Evolutionary conservation across 2,888 invertebrate genomes (phyloP).

Genomic region (Steromphala cineraria): DNA sequence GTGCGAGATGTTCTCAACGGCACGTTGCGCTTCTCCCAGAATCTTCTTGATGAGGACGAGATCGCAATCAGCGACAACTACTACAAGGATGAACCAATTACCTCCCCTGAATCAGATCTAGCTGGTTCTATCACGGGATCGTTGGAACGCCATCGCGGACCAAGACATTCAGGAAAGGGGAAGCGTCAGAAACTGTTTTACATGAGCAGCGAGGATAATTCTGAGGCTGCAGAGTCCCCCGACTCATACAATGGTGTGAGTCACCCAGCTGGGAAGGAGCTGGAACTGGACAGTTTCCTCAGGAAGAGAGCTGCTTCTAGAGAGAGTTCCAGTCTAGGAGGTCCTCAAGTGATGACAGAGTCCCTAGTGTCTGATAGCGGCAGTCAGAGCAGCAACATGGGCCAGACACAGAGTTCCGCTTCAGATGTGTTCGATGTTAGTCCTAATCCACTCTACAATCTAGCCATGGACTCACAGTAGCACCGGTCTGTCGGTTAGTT

Average conservation of each 20-base stretch:
- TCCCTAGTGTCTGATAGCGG: background rate
- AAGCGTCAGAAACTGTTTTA: constrained; percentile 55
- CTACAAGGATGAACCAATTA: constrained; percentile 52
- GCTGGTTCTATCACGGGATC: background rate
- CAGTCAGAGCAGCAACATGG: constrained; percentile 2
- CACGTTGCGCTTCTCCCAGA: constrained; percentile 66
- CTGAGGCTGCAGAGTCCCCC: constrained; percentile 56
- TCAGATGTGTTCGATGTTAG: constrained; percentile 9
- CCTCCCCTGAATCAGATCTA: constrained; percentile 46
- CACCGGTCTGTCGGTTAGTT: background rate
- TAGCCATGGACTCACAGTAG: background rate
- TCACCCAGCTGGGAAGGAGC: background rate
- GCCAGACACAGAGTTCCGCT: background rate
- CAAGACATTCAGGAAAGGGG: constrained; percentile 29
- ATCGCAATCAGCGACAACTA: constrained; percentile 61
- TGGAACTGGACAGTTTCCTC: constrained; percentile 14
- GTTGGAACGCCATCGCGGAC: background rate
- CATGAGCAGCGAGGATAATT: constrained; percentile 67
- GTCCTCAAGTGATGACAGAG: background rate
- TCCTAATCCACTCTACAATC: constrained; percentile 7
- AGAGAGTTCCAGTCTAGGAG: background rate
- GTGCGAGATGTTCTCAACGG: constrained; percentile 73
- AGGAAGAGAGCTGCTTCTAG: constrained; percentile 2
- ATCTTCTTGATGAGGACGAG: constrained; percentile 62
- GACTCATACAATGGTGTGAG: constrained; percentile 30